Evolutionary conservation across 2,797 vertebrate genomes (phyloP).

Genomic region (Clamator glandarius): DNA sequence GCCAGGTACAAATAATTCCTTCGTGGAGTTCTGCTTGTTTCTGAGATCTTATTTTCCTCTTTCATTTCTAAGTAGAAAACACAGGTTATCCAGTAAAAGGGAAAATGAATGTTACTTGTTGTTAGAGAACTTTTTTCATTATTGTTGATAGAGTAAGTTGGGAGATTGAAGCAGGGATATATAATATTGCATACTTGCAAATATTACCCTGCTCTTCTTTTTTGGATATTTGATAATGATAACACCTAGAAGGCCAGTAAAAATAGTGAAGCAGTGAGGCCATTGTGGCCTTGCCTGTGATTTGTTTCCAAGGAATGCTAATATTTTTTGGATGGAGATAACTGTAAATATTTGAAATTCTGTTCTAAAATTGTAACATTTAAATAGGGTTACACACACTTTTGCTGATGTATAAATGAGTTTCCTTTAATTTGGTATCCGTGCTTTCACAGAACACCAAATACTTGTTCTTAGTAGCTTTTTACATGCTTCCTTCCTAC

Average conservation of each 20-base stretch:
- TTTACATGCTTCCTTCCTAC: background rate
- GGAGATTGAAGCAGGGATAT: background rate
- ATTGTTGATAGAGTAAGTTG: background rate
- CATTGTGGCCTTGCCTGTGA: background rate
- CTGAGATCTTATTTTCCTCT: background rate
- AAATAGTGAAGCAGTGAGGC: background rate
- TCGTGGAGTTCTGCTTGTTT: background rate
- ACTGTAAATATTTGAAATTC: background rate
- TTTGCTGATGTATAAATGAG: background rate
- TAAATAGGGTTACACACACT: background rate
- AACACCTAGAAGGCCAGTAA: background rate
- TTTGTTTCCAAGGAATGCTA: background rate
- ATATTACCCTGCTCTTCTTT: background rate
- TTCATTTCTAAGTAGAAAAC: background rate
- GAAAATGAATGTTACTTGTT: background rate
- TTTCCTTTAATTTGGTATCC: background rate
- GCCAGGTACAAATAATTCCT: background rate
- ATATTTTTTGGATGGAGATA: background rate
- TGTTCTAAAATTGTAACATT: background rate
- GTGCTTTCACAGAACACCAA: background rate
- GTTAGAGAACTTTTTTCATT: background rate
- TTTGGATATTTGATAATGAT: background rate
- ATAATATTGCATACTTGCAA: background rate
- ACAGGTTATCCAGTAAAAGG: background rate
- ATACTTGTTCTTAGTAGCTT: background rate